phyloP scores from a whole-genome alignment of 2,797 vertebrate genomes.

The Tapera naevia region DNA sequence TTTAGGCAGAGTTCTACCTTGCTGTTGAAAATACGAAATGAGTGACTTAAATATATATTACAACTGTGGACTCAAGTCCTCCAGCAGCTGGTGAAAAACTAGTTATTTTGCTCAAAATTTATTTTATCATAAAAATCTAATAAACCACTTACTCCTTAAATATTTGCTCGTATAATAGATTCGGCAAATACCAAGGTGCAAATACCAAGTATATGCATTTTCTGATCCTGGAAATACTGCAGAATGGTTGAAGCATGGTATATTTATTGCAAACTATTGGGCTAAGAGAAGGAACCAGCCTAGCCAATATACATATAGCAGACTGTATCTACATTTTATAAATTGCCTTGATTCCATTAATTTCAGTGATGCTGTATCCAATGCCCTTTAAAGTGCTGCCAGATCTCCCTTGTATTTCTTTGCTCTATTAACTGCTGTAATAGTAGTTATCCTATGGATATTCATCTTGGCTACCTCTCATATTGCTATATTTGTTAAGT shows the following conservation, averaged over 20 bases:
- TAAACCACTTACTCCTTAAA: neutral
- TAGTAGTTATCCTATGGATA: neutral
- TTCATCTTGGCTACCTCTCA: neutral
- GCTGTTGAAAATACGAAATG: neutral
- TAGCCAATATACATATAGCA: neutral
- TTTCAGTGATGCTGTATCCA: neutral
- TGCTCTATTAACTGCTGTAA: neutral
- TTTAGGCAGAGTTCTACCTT: neutral
- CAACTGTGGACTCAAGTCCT: neutral
- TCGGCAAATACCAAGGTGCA: neutral
- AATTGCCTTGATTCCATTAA: neutral
- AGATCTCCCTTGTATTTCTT: neutral
- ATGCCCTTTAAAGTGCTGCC: neutral
- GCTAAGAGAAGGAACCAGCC: neutral
- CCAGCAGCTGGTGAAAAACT: neutral
- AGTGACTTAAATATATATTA: neutral
- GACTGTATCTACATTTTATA: neutral
- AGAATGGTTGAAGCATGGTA: neutral
- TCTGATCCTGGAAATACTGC: neutral
- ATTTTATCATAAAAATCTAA: neutral
- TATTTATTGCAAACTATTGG: neutral
- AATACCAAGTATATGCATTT: neutral
- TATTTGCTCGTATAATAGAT: neutral
- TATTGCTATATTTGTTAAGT: neutral
- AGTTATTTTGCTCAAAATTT: neutral